phyloP scores from a whole-genome alignment of 2,888 invertebrate genomes.

The Octodonta nipae region DNA sequence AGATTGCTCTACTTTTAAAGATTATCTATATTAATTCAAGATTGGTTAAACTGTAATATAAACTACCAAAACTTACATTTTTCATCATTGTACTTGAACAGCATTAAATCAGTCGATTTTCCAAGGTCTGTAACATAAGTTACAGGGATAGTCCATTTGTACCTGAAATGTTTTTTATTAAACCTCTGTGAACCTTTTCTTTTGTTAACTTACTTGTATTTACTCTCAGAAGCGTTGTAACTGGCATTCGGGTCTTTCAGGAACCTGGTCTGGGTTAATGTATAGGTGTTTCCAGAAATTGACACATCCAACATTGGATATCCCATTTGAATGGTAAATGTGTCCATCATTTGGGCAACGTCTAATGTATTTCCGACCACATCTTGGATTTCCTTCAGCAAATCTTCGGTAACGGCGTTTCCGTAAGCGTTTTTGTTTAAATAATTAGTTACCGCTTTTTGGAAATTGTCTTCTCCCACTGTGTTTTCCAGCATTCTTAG shows the following conservation, averaged over 20 bases:
- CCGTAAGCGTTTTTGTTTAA: constrained; percentile 52
- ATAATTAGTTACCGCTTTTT: constrained; percentile 59
- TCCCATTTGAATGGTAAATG: constrained; percentile 84
- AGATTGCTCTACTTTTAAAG: too few relatives aligned
- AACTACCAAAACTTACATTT: constrained; percentile 15
- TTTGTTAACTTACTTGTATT: constrained; percentile 33
- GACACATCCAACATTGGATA: constrained; percentile 61
- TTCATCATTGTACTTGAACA: constrained; percentile 15
- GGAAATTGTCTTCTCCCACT: constrained; percentile 58
- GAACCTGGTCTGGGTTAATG: constrained; percentile 62
- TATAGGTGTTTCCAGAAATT: constrained; percentile 35
- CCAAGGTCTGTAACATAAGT: constrained; percentile 51
- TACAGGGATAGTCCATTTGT: constrained; percentile 77
- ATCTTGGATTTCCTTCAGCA: constrained; percentile 53
- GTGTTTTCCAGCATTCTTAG: constrained; percentile 80
- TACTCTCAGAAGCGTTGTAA: constrained; percentile 34
- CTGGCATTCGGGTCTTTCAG: constrained; percentile 53
- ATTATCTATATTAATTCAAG: too few relatives aligned
- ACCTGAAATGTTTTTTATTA: constrained; percentile 38
- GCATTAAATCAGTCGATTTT: constrained; percentile 11
- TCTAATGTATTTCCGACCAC: constrained; percentile 32
- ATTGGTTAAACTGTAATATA: too few relatives aligned
- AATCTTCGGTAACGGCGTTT: constrained; percentile 70
- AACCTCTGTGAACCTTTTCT: not conserved
- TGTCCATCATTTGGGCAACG: constrained; percentile 52